Evolutionary conservation across 2,888 invertebrate genomes (phyloP).

Genomic region (Nephrotoma flavescens): DNA sequence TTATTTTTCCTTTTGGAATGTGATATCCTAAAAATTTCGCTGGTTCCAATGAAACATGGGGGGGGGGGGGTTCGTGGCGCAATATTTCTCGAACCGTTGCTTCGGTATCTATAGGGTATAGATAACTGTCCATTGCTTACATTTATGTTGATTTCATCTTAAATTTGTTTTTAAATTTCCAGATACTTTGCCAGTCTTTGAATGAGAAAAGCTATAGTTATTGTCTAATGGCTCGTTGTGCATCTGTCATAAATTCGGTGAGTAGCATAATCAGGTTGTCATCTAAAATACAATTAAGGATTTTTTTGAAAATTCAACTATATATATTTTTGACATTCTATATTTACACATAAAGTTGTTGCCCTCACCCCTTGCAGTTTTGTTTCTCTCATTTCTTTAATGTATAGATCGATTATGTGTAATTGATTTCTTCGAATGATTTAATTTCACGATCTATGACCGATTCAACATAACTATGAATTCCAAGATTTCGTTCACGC

Average conservation of each 20-base stretch:
- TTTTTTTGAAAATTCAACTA: no score
- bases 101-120: slow-evolving; percentile 45
- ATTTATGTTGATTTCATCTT: slow-evolving; percentile 45
- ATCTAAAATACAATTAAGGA: slow-evolving; percentile 27
- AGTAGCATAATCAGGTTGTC: slow-evolving; percentile 43
- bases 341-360: background rate
- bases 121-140: slow-evolving; percentile 44
- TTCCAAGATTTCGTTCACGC: slow-evolving; percentile 27
- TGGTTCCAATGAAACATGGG: slow-evolving; percentile 36
- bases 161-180: slow-evolving; percentile 39
- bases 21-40: slow-evolving; percentile 41
- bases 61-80: slow-evolving; percentile 41
- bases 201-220: slow-evolving; percentile 36
- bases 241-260: slow-evolving; percentile 45
- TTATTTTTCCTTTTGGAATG: slow-evolving; percentile 38
- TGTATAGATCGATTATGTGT: slow-evolving; percentile 47
- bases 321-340: no score
- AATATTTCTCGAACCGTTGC: no score
- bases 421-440: slow-evolving; percentile 31
- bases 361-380: slow-evolving; percentile 18
- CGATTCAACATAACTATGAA: slow-evolving; percentile 15
- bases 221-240: slow-evolving; percentile 37
- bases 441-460: slow-evolving; percentile 34
- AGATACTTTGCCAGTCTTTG: slow-evolving; percentile 39
- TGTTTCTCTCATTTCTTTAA: slow-evolving; percentile 38